Conservation (phyloP, 1,140 invertebrate genomes). For the Melitaea cinxia region DNA sequence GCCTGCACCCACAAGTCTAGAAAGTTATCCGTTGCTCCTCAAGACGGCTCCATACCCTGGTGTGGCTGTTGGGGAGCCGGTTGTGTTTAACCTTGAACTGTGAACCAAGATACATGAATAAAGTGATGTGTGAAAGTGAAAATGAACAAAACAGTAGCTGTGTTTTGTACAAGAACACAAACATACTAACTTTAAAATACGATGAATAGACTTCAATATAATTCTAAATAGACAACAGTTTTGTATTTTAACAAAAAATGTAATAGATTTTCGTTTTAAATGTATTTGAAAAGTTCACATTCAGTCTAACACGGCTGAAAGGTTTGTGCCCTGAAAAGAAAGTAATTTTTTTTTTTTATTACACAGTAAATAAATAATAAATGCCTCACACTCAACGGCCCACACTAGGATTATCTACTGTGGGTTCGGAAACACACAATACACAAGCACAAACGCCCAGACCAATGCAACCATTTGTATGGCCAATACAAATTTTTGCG, state of each 20-base stretch:
- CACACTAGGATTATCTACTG: too few species aligned
- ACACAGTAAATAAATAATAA: too few species aligned
- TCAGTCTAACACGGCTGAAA: not conserved
- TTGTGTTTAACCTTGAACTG: constrained; percentile 82
- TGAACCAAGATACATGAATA: not conserved
- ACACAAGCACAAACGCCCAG: too few species aligned
- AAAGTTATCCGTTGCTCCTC: constrained; percentile 83
- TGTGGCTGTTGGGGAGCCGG: constrained; percentile 94
- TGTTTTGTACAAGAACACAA: constrained; percentile 13
- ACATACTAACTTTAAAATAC: too few species aligned
- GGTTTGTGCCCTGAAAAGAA: not conserved
- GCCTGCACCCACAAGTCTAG: constrained; percentile 83
- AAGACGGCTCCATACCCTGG: constrained; percentile 90
- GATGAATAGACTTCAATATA: too few species aligned
- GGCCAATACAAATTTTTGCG: too few species aligned
- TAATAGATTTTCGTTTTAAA: not conserved
- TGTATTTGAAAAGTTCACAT: not conserved
- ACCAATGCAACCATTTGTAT: too few species aligned
- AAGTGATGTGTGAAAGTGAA: constrained; percentile 1
- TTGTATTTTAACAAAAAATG: not conserved
- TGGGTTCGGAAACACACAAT: too few species aligned
- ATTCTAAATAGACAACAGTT: constrained; percentile 1
- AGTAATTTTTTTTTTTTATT: too few species aligned
- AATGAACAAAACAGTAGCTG: constrained; percentile 1
- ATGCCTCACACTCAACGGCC: too few species aligned